phyloP scores from a whole-genome alignment of 2,113 vertebrate species.

The Columba livia region DNA sequence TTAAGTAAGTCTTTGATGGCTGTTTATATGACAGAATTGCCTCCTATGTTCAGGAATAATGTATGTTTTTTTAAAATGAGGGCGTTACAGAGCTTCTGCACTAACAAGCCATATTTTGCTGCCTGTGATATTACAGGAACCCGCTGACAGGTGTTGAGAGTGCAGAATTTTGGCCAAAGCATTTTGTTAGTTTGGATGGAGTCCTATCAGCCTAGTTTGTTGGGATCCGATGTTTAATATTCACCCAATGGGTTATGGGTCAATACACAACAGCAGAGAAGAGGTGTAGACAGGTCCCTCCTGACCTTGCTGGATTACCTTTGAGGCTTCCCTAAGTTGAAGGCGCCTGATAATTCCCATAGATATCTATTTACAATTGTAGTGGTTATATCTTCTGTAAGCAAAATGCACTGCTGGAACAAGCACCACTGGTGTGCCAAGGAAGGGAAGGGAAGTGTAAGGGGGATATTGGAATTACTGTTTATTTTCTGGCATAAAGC shows the following conservation, averaged over 20 bases:
- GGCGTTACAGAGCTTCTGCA: background rate
- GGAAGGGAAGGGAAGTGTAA: background rate
- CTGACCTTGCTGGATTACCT: background rate
- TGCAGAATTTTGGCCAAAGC: background rate
- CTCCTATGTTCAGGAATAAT: background rate
- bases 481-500: background rate
- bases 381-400: background rate
- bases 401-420: background rate
- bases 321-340: background rate
- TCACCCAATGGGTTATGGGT: background rate
- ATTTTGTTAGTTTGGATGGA: background rate
- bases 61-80: background rate
- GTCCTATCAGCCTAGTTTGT: background rate
- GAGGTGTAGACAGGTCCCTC: background rate
- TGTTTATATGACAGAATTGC: slow-evolving; percentile 33
- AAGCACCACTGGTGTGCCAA: background rate
- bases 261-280: background rate
- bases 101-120: background rate
- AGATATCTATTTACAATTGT: background rate
- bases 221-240: background rate
- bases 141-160: background rate
- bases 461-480: background rate
- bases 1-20: slow-evolving; percentile 54
- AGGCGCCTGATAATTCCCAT: background rate
- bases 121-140: background rate